phyloP scores from a whole-genome alignment of 2,888 invertebrate genomes.

The Branchipolynoe longqiensis region DNA sequence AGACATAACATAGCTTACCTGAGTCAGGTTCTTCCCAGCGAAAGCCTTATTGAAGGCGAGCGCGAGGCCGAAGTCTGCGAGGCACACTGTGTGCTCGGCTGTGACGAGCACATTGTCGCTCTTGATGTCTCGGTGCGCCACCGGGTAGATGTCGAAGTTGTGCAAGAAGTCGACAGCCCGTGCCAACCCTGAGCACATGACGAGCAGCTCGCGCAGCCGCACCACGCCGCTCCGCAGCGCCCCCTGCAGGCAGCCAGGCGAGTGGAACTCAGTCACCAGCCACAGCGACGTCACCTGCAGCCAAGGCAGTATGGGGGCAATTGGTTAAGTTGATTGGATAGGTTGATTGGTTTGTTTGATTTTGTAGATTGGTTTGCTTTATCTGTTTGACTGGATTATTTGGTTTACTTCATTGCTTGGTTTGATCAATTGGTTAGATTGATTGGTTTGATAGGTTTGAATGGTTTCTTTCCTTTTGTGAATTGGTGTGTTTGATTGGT shows the following conservation, averaged over 20 bases:
- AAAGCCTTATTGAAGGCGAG: neutral
- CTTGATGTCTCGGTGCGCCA: constrained; percentile 45
- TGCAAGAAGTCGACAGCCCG: neutral
- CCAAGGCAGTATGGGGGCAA: too few relatives aligned
- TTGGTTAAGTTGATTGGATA: too few relatives aligned
- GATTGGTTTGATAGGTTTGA: too few relatives aligned
- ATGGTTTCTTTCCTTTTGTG: too few relatives aligned
- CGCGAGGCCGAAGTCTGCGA: constrained; percentile 33
- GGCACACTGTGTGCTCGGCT: neutral
- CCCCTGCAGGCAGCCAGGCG: neutral
- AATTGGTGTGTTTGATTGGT: too few relatives aligned
- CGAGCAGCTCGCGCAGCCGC: neutral
- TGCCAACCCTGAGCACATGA: neutral
- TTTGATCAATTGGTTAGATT: too few relatives aligned
- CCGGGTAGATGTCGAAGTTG: neutral
- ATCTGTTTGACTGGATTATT: too few relatives aligned
- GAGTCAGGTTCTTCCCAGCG: neutral
- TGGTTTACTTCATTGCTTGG: too few relatives aligned
- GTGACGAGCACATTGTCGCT: constrained; percentile 21
- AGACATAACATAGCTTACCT: neutral
- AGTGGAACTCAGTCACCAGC: constrained; percentile 20
- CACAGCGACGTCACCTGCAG: neutral
- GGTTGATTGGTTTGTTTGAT: too few relatives aligned
- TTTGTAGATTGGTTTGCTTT: too few relatives aligned
- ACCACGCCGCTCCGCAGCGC: neutral